These are phyloP conservation scores for Venusia cambrica DNA, from an alignment of 2,888 invertebrate species.

Conservation along the genomic window DNA sequence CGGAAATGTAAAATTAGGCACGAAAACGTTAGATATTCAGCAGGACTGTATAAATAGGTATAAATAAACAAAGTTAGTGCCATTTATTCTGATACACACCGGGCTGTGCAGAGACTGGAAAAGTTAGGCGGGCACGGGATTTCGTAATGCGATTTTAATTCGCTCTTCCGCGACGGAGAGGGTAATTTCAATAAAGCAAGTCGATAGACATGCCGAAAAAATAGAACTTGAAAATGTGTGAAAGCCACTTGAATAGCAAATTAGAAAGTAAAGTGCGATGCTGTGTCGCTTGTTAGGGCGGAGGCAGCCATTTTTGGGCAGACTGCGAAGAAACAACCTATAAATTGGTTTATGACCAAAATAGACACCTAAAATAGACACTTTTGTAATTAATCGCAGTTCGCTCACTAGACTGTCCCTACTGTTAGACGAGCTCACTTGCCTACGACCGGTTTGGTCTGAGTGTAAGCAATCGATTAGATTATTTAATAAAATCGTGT, in stretches of 20 bases:
- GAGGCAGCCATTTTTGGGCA: slow-evolving; percentile 11
- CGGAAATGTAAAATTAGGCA: slow-evolving; percentile 67
- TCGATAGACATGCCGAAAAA: slow-evolving; percentile 52
- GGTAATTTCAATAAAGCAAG: slow-evolving; percentile 74
- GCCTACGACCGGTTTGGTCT: too few species aligned
- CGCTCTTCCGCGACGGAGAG: slow-evolving; percentile 71
- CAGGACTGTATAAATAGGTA: slow-evolving; percentile 76
- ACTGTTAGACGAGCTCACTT: too few species aligned
- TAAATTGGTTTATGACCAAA: background rate
- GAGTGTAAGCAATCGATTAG: too few species aligned
- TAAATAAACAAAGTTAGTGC: slow-evolving; percentile 78
- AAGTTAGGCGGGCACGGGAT: slow-evolving; percentile 76
- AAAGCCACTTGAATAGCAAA: slow-evolving; percentile 34
- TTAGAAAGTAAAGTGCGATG: slow-evolving; percentile 32
- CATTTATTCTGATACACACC: slow-evolving; percentile 80
- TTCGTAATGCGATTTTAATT: slow-evolving; percentile 81
- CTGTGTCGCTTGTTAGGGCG: slow-evolving; percentile 24
- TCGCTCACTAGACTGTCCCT: too few species aligned
- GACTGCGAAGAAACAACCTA: slow-evolving; percentile 2
- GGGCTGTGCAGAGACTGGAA: slow-evolving; percentile 70
- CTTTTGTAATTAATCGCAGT: too few species aligned
- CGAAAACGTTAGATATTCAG: slow-evolving; percentile 75
- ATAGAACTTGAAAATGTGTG: slow-evolving; percentile 37
- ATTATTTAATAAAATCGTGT: too few species aligned
- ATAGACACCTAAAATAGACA: too few species aligned